Evolutionary conservation across 2,113 vertebrate species (phyloP).

Genomic region (Puffinus mauretanicus): DNA sequence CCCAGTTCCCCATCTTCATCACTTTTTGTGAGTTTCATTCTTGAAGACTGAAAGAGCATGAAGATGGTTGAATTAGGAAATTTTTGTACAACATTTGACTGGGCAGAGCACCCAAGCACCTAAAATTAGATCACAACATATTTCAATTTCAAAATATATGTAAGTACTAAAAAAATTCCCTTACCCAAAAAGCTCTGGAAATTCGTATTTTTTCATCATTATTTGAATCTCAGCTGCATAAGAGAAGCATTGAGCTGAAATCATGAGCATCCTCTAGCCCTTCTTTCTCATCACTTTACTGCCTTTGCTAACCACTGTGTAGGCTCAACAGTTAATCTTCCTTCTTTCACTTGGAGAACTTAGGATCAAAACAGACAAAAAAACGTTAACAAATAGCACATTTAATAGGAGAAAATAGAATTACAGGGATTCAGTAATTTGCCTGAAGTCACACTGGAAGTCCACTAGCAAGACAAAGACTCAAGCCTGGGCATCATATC

Average conservation of each 20-base stretch:
- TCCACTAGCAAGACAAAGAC: neutral
- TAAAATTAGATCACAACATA: neutral
- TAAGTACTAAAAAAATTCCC: neutral
- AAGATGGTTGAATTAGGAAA: neutral
- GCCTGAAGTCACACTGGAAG: neutral
- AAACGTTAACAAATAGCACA: neutral
- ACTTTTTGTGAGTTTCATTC: neutral
- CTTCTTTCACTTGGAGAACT: neutral
- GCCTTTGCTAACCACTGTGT: neutral
- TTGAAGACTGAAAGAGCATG: neutral
- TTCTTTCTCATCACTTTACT: neutral
- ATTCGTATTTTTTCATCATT: neutral
- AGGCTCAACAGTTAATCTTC: neutral
- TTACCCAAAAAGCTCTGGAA: neutral
- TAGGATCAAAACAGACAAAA: neutral
- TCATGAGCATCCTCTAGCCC: neutral
- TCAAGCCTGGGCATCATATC: neutral
- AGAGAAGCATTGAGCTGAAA: neutral
- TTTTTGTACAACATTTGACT: neutral
- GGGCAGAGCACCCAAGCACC: neutral
- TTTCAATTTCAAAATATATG: neutral
- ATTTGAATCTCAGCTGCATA: neutral
- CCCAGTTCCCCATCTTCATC: neutral
- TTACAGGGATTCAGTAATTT: neutral
- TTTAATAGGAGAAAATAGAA: neutral